Evolutionary conservation across 2,888 invertebrate species (phyloP), one percentile per base, ranked within the genome.

Genomic region (Lacanobia oleracea): DNA sequence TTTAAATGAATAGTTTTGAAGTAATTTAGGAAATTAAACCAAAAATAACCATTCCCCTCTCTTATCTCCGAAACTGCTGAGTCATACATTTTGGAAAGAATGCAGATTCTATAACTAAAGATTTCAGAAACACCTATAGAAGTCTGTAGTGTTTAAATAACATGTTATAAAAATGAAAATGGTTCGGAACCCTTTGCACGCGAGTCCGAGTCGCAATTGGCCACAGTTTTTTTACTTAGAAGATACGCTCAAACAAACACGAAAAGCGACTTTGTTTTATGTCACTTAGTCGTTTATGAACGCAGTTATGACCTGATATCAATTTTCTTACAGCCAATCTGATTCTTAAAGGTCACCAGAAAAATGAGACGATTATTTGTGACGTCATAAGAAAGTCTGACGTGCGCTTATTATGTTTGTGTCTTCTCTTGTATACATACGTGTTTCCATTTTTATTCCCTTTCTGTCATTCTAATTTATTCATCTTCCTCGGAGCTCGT

Each of bases 391-490:
- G 21, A 50, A n/a, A 56, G 9, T 57, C 6, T 50, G 45, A 79
- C 40, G 56, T 62, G 71, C 53, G 40, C 12, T 3, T n/a, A 60
- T 40, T 53, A 53, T 51, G 21, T 53, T 43, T 16, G 43, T 59
- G 23, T 27, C 18, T 75, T 66, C 21, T 51, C 27, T 12, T 59
- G 18, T 48, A 43, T 5, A 45, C 2, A 53, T 18, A 48, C 9
- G 45, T 45, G 45, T 59, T 66, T 51, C 23, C 8, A 37, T 65
- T 45, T 43, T n/a, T 43, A 57, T 43, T 54, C 43, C 37, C 12
- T 53, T 45, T 48, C 45, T 64, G 51, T 60, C 61, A 71, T 65
- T 51, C 21, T 62, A 62, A 65, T 65, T 75, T 72, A 79, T 80
- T 80, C 67, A 66, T 57, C 21, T 60, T 65, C 61, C 16, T 40